Evolutionary conservation across 1,140 invertebrate genomes (phyloP), one percentile per base, ranked within the genome.

Genomic region (Uloborus diversus): DNA sequence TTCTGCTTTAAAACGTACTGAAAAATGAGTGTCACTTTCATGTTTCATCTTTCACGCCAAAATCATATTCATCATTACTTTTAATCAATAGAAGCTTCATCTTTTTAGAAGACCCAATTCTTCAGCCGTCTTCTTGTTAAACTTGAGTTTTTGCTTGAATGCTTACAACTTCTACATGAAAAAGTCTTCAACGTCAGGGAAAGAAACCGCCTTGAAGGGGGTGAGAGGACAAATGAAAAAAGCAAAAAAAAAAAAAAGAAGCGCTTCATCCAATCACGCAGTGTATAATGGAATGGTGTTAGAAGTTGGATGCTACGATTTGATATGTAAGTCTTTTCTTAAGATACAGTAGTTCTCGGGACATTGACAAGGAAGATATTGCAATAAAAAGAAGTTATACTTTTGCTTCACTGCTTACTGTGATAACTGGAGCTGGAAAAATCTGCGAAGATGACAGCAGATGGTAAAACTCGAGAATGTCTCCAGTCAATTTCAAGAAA

Each of bases 291-390:
- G 61, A 64, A 64, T 64, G 33, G 56, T 59, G 27, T 59, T 59
- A 30, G 61, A 64, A 35, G 30, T 64, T 64, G 25, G 61, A 35
- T 35, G 33, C 30, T 32, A 23, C 32, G 61, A 64, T 64, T 64
- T 64, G 61, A 64, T 64, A 64, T 37, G 61, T 64, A 61, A 61
- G 59, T 61, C 59, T 61, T 61, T 61, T 61, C 59, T 61, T 61
- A 61, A 61, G 59, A 61, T 64, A 64, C 61, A 20, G 32, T 23
- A 64, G 61, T 59, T 37, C 33, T 13, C 30, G 59, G 30, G 59
- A 28, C 59, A 61, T 32, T 61, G 59, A 61, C 59, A n/a, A 30
- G 25, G 57, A 27, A 28, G 27, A 27, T 64, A 64, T 64, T 64
- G 61, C 32, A 32, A 5, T 13, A 17, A 33, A 64, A 64, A 33